Conservation (phyloP, 2,888 invertebrate genomes). For the Ecliptopera silaceata region DNA sequence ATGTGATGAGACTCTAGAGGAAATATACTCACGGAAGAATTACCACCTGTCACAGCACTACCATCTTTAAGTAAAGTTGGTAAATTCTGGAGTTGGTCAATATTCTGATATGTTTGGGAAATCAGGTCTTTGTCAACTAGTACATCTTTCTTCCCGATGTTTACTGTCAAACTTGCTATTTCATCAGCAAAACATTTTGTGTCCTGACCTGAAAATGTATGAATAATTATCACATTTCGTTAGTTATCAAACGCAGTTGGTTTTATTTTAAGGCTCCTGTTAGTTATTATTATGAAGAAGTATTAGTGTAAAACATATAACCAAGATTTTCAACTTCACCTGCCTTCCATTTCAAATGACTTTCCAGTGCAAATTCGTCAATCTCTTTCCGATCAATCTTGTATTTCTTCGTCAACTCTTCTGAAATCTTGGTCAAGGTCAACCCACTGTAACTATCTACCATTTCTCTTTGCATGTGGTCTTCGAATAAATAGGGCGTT, state of each 20-base stretch:
- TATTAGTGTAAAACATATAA: background rate
- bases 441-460: constrained; percentile 91
- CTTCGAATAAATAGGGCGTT: constrained; percentile 89
- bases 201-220: constrained; percentile 87
- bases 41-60: constrained; percentile 93
- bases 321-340: constrained; percentile 6
- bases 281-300: too few relatives aligned
- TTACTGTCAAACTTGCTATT: constrained; percentile 90
- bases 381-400: constrained; percentile 89
- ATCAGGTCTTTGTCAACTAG: constrained; percentile 92
- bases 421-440: constrained; percentile 95
- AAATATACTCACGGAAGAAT: constrained; percentile 88
- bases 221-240: background rate
- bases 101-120: constrained; percentile 87
- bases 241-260: too few relatives aligned
- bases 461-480: constrained; percentile 73
- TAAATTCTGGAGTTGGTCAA: constrained; percentile 90
- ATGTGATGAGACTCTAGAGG: too few relatives aligned
- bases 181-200: constrained; percentile 93
- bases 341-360: constrained; percentile 93
- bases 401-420: constrained; percentile 90
- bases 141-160: constrained; percentile 89
- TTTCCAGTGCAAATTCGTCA: constrained; percentile 91
- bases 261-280: too few relatives aligned
- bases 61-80: constrained; percentile 91